Evolutionary conservation across 2,888 invertebrate genomes (phyloP).

Genomic region (Dioctria rufipes): DNA sequence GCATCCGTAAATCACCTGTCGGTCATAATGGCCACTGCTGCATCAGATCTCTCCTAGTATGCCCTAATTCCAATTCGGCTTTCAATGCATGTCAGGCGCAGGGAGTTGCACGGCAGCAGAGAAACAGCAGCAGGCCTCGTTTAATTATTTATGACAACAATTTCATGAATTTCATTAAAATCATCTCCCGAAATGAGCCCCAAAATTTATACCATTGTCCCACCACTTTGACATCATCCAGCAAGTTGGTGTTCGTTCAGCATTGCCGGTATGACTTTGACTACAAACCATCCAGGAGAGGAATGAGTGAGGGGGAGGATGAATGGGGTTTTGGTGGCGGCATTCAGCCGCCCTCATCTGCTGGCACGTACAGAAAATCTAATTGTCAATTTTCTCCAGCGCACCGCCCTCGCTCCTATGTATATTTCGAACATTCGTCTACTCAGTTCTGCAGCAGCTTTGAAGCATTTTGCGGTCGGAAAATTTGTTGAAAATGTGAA

Average conservation of each 20-base stretch:
- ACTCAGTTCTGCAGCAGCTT: constrained; percentile 6
- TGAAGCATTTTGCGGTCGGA: constrained; percentile 50
- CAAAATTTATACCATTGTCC: constrained; percentile 46
- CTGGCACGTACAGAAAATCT: constrained; percentile 48
- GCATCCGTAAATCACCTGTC: constrained; percentile 58
- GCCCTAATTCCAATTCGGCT: constrained; percentile 49
- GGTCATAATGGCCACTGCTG: constrained; percentile 56
- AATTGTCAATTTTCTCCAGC: constrained; percentile 39
- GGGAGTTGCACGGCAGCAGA: constrained; percentile 20
- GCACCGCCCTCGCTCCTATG: not conserved
- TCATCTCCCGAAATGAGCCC: constrained; percentile 58
- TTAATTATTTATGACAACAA: constrained; percentile 68
- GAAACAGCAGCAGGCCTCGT: constrained; percentile 61
- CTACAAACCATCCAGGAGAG: not conserved
- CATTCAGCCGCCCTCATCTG: constrained; percentile 4
- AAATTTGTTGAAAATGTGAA: constrained; percentile 53
- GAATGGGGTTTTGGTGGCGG: not conserved
- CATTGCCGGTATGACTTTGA: constrained; percentile 37
- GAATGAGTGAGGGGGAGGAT: not conserved
- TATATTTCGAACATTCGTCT: no score
- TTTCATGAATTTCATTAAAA: constrained; percentile 68
- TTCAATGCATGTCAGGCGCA: constrained; percentile 49
- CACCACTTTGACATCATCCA: constrained; percentile 19
- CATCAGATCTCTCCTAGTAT: constrained; percentile 24
- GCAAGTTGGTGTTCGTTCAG: not conserved